Evolutionary conservation across 2,113 vertebrate species (phyloP), one percentile per base, ranked within the genome.

Genomic region (Lepisosteus oculatus): DNA sequence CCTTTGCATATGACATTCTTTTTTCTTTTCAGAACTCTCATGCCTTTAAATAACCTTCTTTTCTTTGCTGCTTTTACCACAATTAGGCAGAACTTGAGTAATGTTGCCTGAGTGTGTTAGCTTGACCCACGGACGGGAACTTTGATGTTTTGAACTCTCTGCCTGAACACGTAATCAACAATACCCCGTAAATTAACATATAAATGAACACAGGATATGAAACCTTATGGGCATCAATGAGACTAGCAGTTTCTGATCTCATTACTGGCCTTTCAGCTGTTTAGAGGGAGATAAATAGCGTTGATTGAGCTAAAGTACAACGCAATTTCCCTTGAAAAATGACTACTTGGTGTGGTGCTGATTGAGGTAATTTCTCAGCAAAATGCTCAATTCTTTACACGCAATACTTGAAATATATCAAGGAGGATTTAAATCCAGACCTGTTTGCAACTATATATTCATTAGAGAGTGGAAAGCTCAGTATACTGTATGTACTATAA

Each of bases 271-370:
- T 83, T 83, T 89, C 55, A 55, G 43, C 55, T 12, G 82, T 82
- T 81, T 84, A 79, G 83, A 76, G 81, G 75, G 78, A 86, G 85
- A 87, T 87, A 89, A 90, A 91, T 83, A 82, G 73, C 82, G 86
- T 89, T 84, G 87, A 90, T 88, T 88, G 77, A 79, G 63, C 78
- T 64, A 55, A 69, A 75, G 76, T 82, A 80, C 63, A 55, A 78
- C 78, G 85, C 76, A 74, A 71, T 78, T 74, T 69, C 65, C 41
- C 84, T 86, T 84, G 81, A 73, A 87, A 86, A 83, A 75, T 17
- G 12, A 51, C 56, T 54, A 56, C 65, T 51, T 51, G 47, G 9
- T 5, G 47, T 51, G 47, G 47, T 9, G 5, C 9, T 51, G 47
- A 51, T 6, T 51, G 47, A 5, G 9, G 47, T 51, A 51, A 51